Percentiles rank a stretch among this genome's conserved stretches.
Conservation (phyloP, 2,888 invertebrate species). For the Epirrhoe alternata region DNA sequence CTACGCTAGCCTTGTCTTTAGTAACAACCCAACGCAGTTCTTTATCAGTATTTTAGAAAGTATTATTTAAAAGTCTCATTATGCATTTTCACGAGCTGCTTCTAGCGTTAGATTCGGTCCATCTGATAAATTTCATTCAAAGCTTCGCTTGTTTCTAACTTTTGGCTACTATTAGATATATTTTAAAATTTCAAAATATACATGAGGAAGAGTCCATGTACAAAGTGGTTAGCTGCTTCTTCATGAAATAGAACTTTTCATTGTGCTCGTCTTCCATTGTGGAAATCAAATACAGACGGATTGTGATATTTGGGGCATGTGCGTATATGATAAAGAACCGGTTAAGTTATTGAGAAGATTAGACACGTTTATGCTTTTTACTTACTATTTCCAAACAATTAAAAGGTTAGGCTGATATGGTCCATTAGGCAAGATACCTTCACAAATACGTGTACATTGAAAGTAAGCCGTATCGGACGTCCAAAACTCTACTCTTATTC, state of each 20-base stretch:
- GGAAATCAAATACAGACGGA: neutral
- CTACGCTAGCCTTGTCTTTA: slow-evolving; percentile 27
- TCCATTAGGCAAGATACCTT: neutral
- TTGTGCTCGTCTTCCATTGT: neutral
- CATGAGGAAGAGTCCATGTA: no score
- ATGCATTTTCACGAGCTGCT: neutral
- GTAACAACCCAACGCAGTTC: slow-evolving; percentile 34
- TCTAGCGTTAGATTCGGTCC: neutral
- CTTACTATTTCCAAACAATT: neutral
- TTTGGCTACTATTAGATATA: no score
- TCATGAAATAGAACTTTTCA: no score
- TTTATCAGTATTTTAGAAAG: slow-evolving; percentile 29
- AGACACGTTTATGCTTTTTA: slow-evolving; percentile 27
- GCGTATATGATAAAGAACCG: slow-evolving; percentile 33
- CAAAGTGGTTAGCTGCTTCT: no score
- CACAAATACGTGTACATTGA: neutral
- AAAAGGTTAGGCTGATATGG: neutral
- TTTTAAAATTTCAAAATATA: no score
- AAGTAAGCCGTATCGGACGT: neutral
- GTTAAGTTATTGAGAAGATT: slow-evolving; percentile 34
- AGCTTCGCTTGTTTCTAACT: no score
- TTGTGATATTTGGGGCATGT: neutral
- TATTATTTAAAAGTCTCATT: neutral
- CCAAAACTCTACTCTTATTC: neutral
- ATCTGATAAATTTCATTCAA: neutral